These are phyloP conservation scores for Drosophila maculinotata DNA, from an alignment of 2,888 invertebrate species.

Conservation along the genomic window DNA sequence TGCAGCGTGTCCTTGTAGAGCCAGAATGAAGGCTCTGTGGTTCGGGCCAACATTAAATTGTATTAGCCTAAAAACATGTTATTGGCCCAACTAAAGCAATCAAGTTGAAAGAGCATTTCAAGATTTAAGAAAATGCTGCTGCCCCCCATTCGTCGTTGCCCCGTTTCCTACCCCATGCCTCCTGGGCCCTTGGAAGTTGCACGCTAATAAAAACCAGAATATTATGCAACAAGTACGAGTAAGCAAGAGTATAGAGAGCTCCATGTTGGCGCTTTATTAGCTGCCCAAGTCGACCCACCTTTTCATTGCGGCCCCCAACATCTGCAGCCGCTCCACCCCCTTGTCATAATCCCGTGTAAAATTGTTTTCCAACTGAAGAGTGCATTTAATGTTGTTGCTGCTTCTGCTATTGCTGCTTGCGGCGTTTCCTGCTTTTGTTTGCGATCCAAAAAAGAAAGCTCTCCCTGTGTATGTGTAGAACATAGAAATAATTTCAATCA, in stretches of 20 bases:
- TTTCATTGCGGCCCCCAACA: constrained; percentile 27
- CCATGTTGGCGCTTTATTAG: constrained; percentile 73
- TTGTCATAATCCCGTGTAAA: constrained; percentile 69
- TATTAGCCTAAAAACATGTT: constrained; percentile 66
- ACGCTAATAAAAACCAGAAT: constrained; percentile 73
- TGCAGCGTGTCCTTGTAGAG: constrained; percentile 44
- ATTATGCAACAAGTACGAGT: constrained; percentile 79
- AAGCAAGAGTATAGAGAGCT: constrained; percentile 48
- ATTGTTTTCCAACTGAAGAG: constrained; percentile 68
- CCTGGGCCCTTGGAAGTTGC: constrained; percentile 19
- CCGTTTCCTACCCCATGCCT: background rate
- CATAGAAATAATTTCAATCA: constrained; percentile 79
- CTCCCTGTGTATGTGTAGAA: constrained; percentile 35
- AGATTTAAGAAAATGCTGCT: constrained; percentile 48
- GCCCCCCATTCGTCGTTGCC: background rate
- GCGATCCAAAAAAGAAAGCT: constrained; percentile 24
- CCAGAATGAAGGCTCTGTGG: constrained; percentile 6
- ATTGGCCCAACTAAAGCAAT: constrained; percentile 65
- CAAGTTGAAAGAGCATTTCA: constrained; percentile 66
- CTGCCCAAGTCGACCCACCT: constrained; percentile 51
- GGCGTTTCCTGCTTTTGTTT: constrained; percentile 44
- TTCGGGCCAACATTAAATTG: constrained; percentile 62
- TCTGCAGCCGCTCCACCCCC: background rate
- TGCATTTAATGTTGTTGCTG: constrained; percentile 52
- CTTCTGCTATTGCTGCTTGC: constrained; percentile 10